These are phyloP conservation scores for Parnassius smintheus DNA, from an alignment of 2,888 invertebrate genomes.

Conservation along the genomic window DNA sequence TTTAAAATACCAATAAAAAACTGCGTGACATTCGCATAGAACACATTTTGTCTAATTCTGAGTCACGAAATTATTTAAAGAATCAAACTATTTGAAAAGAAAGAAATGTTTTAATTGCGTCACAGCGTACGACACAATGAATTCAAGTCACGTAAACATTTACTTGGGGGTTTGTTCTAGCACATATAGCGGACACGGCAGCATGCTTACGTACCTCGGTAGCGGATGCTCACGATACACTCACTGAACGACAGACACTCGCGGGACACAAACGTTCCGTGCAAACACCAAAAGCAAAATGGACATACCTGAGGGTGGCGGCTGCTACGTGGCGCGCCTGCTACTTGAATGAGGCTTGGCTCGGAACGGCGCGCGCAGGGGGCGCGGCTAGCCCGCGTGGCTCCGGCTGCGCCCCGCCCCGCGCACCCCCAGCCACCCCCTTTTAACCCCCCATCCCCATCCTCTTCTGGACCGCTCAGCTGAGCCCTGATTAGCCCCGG, in stretches of 20 bases:
- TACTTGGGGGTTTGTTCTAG: constrained; percentile 33
- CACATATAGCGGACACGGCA: constrained; percentile 46
- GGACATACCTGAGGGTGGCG: constrained; percentile 79
- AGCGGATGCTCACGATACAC: constrained; percentile 40
- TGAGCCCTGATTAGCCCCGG: constrained; percentile 79
- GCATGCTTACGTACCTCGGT: constrained; percentile 67
- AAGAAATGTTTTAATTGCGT: constrained; percentile 14
- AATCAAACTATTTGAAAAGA: constrained; percentile 1
- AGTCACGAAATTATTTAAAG: not conserved
- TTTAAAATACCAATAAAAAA: constrained; percentile 3
- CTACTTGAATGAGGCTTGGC: constrained; percentile 80
- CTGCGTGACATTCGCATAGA: constrained; percentile 14
- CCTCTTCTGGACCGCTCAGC: constrained; percentile 67
- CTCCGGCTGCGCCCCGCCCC: constrained; percentile 70
- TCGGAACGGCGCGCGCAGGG: constrained; percentile 81
- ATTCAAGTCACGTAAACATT: constrained; percentile 38
- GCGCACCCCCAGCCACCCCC: constrained; percentile 50
- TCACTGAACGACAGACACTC: constrained; percentile 73
- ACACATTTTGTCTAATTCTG: constrained; percentile 10
- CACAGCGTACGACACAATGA: constrained; percentile 34
- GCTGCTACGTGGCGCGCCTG: constrained; percentile 76
- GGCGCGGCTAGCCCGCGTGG: constrained; percentile 83
- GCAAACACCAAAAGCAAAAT: constrained; percentile 77
- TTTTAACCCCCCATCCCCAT: constrained; percentile 37
- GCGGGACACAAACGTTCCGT: constrained; percentile 58